Evolutionary conservation across 2,797 vertebrate species (phyloP).

Genomic region (Helostoma temminkii): DNA sequence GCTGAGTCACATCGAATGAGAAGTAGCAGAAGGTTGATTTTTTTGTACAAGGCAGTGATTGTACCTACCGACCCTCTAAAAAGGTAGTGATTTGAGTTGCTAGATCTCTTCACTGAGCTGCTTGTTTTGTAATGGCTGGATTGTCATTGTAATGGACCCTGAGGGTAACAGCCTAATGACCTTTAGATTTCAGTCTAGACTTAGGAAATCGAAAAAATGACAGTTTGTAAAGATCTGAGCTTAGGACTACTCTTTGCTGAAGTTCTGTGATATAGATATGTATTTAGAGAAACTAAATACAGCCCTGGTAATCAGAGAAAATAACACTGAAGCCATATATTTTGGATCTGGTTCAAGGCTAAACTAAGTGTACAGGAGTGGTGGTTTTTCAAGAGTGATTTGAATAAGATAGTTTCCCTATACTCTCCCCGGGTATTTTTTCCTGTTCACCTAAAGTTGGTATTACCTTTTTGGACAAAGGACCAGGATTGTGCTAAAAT

Average conservation of each 20-base stretch:
- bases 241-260: slow-evolving; percentile 12
- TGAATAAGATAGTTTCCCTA: background rate
- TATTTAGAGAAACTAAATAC: too few relatives aligned
- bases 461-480: slow-evolving; percentile 9
- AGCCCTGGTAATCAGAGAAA: slow-evolving; percentile 6
- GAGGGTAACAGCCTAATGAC: slow-evolving; percentile 44
- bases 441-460: slow-evolving; percentile 22
- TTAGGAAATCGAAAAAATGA: slow-evolving; percentile 34
- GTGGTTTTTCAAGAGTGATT: background rate
- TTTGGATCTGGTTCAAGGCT: slow-evolving; percentile 3
- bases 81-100: slow-evolving; percentile 40
- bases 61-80: slow-evolving; percentile 27
- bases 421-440: background rate
- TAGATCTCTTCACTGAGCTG: slow-evolving; percentile 52
- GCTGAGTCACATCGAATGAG: slow-evolving; percentile 31
- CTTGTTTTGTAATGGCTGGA: slow-evolving; percentile 37
- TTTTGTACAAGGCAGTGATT: slow-evolving; percentile 15
- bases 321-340: slow-evolving; percentile 1
- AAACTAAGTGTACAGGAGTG: background rate
- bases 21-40: background rate
- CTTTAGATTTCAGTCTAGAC: slow-evolving; percentile 51
- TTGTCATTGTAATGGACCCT: slow-evolving; percentile 31
- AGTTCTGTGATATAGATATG: slow-evolving; percentile 28
- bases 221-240: slow-evolving; percentile 27
- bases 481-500: slow-evolving; percentile 16